Percentiles rank a stretch among this genome's conserved stretches.
Evolutionary conservation across 2,797 vertebrate species (phyloP).

Genomic region (Phaenicophaeus curvirostris): DNA sequence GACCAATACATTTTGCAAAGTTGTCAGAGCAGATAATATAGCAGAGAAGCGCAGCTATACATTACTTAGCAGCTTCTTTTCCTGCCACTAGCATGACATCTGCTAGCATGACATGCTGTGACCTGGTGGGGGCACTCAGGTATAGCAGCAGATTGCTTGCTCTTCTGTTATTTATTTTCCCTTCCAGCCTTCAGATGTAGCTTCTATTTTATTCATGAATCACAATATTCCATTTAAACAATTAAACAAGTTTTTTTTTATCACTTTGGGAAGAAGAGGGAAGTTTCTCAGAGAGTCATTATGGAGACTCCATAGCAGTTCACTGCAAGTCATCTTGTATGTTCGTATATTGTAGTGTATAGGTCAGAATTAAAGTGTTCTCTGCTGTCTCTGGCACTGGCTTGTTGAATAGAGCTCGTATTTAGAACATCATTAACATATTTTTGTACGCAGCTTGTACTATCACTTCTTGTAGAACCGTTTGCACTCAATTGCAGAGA

Average conservation of each 20-base stretch:
- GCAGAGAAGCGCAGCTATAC: not conserved
- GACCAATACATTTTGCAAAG: slow-evolving; percentile 42
- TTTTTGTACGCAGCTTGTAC: not conserved
- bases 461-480: not conserved
- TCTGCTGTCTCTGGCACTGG: not conserved
- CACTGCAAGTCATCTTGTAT: not conserved
- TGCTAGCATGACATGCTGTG: slow-evolving; percentile 1
- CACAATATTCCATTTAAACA: slow-evolving; percentile 24
- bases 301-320: not conserved
- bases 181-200: slow-evolving; percentile 20
- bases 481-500: slow-evolving; percentile 11
- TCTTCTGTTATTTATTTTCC: not conserved
- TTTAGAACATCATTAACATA: not conserved
- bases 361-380: not conserved
- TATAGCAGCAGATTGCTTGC: slow-evolving; percentile 40
- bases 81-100: not conserved
- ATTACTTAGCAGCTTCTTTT: slow-evolving; percentile 13
- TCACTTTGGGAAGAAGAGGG: not conserved
- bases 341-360: not conserved
- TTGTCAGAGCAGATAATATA: slow-evolving; percentile 49
- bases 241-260: slow-evolving; percentile 31
- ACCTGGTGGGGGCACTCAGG: slow-evolving; percentile 75
- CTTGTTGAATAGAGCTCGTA: not conserved
- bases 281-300: slow-evolving; percentile 41
- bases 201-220: slow-evolving; percentile 57